These are phyloP conservation scores for Alauda arvensis DNA, from an alignment of 2,797 vertebrate species.

Conservation along the genomic window DNA sequence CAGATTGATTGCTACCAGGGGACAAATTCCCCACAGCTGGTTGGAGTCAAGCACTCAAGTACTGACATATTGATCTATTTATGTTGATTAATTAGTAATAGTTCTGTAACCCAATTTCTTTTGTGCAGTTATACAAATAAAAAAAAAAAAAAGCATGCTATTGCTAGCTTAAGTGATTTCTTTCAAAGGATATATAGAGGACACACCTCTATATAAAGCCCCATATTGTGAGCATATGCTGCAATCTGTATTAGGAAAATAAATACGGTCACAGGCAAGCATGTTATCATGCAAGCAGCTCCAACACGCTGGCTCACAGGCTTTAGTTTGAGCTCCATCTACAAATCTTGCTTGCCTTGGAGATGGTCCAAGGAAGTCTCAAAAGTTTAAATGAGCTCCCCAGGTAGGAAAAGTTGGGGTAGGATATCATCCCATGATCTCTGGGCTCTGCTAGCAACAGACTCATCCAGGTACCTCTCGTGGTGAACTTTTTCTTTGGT, in stretches of 20 bases:
- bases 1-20: slow-evolving; percentile 46
- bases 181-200: neutral
- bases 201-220: neutral
- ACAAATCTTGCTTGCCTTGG: neutral
- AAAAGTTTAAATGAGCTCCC: neutral
- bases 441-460: neutral
- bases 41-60: slow-evolving; percentile 15
- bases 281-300: neutral
- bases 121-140: neutral
- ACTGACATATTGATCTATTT: slow-evolving; percentile 46
- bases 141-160: neutral
- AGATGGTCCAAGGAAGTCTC: neutral
- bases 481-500: neutral
- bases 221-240: neutral
- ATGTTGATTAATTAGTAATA: slow-evolving; percentile 23
- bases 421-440: rapidly evolving
- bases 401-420: neutral
- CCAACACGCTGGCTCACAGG: neutral
- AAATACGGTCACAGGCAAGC: neutral
- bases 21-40: slow-evolving; percentile 35
- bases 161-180: neutral
- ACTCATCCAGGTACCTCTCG: neutral
- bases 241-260: neutral
- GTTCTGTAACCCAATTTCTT: slow-evolving; percentile 16
- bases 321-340: neutral